Conservation (phyloP, 2,888 invertebrate species). For the Chouioia cunea region DNA sequence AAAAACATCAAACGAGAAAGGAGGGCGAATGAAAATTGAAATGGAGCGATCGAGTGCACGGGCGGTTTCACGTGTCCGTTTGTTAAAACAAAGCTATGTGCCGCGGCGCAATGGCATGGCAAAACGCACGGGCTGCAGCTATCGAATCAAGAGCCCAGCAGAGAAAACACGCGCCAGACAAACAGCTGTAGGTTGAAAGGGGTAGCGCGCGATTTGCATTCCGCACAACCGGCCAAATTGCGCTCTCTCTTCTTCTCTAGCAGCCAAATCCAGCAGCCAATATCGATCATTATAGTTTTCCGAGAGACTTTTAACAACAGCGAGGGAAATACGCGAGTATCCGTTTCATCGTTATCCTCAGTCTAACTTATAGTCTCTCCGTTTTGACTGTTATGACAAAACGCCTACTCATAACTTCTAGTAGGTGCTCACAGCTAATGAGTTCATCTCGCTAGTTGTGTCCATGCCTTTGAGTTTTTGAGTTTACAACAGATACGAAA, state of each 20-base stretch:
- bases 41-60: slow-evolving; percentile 1
- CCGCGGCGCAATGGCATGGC: neutral
- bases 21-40: neutral
- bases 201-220: slow-evolving; percentile 20
- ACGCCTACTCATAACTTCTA: slow-evolving; percentile 23
- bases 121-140: neutral
- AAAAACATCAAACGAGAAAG: neutral
- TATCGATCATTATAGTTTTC: slow-evolving; percentile 28
- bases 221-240: slow-evolving; percentile 7
- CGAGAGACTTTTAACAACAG: neutral
- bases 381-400: neutral
- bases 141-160: neutral
- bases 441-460: too few species aligned
- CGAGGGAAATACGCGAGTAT: neutral
- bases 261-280: slow-evolving; percentile 7
- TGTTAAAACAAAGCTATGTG: slow-evolving; percentile 5
- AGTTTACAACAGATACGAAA: too few species aligned
- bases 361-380: neutral
- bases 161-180: neutral
- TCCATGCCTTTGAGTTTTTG: too few species aligned
- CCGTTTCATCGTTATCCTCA: slow-evolving; percentile 22
- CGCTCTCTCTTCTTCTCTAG: neutral
- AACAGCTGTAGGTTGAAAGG: too few species aligned
- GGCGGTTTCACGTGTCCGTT: neutral
- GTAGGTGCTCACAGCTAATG: neutral